Conservation (phyloP, 2,113 vertebrate genomes). For the Steatornis caripensis region DNA sequence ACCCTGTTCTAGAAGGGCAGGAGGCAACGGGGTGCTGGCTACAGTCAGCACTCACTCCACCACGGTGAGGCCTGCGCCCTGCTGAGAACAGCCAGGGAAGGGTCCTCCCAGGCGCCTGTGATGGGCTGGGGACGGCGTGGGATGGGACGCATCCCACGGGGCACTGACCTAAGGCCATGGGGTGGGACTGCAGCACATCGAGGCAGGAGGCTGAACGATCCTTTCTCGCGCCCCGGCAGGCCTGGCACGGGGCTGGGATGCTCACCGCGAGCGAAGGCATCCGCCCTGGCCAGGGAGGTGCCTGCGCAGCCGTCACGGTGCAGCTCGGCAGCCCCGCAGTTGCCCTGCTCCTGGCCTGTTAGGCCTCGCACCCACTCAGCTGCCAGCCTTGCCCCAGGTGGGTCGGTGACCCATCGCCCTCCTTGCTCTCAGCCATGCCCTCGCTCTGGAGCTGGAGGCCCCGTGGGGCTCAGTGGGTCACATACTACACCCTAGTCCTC, state of each 20-base stretch:
- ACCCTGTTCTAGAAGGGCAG: neutral
- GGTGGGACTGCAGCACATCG: fast-evolving
- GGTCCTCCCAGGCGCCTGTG: neutral
- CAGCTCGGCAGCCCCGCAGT: neutral
- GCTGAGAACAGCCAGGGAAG: fast-evolving
- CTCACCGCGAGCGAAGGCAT: fast-evolving
- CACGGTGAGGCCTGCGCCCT: fast-evolving
- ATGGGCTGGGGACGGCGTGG: too few relatives aligned
- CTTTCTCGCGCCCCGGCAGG: neutral
- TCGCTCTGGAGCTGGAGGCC: too few relatives aligned
- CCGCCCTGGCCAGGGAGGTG: fast-evolving
- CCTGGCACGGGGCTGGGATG: neutral
- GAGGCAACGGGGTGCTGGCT: neutral
- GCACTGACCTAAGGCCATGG: neutral
- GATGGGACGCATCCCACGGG: neutral
- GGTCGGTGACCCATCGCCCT: neutral
- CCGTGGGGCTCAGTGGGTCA: too few relatives aligned
- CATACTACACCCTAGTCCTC: neutral
- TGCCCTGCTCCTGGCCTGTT: too few relatives aligned
- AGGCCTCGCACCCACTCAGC: too few relatives aligned
- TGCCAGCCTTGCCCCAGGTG: too few relatives aligned
- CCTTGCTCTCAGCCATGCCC: neutral
- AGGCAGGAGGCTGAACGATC: neutral
- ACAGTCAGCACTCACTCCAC: neutral
- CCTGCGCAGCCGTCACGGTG: fast-evolving